Evolutionary conservation across 2,888 invertebrate genomes (phyloP).

Genomic region (Dysmachus trigonus): DNA sequence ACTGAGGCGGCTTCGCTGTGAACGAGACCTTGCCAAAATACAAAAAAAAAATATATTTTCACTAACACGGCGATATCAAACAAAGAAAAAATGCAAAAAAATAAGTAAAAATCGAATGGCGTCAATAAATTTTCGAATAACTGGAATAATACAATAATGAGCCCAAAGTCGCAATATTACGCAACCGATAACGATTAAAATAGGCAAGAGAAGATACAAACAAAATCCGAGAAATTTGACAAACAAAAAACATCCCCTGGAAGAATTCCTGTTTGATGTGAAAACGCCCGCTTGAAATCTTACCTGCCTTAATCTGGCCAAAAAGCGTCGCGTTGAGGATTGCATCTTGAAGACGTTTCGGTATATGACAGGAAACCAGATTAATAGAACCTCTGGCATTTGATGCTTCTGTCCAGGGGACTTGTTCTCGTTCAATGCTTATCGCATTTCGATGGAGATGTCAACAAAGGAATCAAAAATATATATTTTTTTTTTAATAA

Average conservation of each 20-base stretch:
- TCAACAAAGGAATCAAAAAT: constrained; percentile 17
- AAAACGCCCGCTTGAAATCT: neutral
- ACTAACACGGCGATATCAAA: neutral
- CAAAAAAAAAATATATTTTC: neutral
- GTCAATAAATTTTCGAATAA: constrained; percentile 9
- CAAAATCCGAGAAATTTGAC: neutral
- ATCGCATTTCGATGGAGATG: neutral
- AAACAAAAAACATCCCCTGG: neutral
- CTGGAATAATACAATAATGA: constrained; percentile 3
- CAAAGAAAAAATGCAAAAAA: neutral
- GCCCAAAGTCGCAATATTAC: neutral
- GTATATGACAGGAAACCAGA: constrained; percentile 41
- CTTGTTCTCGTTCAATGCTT: constrained; percentile 17
- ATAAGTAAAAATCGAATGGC: neutral
- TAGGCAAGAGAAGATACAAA: neutral
- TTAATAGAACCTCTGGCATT: constrained; percentile 47
- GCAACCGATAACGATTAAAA: neutral
- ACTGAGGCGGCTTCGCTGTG: neutral
- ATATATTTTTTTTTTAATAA: constrained; percentile 1
- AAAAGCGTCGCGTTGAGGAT: neutral
- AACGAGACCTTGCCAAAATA: neutral
- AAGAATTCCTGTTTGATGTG: neutral
- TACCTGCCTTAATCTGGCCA: neutral
- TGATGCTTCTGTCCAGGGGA: constrained; percentile 28
- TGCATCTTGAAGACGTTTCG: neutral